phyloP scores from a whole-genome alignment of 2,113 vertebrate species.

The Seriola aureovittata region DNA sequence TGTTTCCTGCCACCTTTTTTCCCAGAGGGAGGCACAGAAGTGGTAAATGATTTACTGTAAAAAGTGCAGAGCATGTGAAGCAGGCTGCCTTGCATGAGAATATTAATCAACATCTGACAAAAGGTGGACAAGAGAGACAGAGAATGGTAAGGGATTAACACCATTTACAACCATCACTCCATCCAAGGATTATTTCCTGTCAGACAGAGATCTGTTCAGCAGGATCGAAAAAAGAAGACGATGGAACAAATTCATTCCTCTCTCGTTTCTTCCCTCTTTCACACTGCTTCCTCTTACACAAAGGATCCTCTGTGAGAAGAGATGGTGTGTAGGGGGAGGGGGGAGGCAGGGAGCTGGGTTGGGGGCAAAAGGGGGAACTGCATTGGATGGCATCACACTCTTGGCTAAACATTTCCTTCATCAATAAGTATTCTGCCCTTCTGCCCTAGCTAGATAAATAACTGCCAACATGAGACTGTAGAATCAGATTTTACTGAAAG shows the following conservation, averaged over 20 bases:
- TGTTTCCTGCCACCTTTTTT: conserved; percentile 8
- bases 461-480: background rate
- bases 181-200: conserved; percentile 63
- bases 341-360: conserved; percentile 8
- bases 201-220: conserved; percentile 65
- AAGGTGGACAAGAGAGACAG: background rate
- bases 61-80: conserved; percentile 2
- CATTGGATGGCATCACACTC: conserved; percentile 24
- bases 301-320: conserved; percentile 74
- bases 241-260: conserved; percentile 70
- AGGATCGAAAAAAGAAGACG: conserved; percentile 52
- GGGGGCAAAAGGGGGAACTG: conserved; percentile 20
- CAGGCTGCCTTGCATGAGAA: conserved; percentile 31
- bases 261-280: conserved; percentile 64
- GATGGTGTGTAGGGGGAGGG: conserved; percentile 51
- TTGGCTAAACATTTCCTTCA: conserved; percentile 42
- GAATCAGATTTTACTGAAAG: background rate
- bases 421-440: conserved; percentile 9
- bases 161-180: conserved; percentile 60
- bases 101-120: conserved; percentile 44
- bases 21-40: background rate
- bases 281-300: conserved; percentile 65
- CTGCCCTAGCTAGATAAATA: background rate
- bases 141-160: background rate
- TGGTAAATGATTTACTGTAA: conserved; percentile 7